Conservation (phyloP, 1,140 invertebrate species). For the Drosophila auraria region DNA sequence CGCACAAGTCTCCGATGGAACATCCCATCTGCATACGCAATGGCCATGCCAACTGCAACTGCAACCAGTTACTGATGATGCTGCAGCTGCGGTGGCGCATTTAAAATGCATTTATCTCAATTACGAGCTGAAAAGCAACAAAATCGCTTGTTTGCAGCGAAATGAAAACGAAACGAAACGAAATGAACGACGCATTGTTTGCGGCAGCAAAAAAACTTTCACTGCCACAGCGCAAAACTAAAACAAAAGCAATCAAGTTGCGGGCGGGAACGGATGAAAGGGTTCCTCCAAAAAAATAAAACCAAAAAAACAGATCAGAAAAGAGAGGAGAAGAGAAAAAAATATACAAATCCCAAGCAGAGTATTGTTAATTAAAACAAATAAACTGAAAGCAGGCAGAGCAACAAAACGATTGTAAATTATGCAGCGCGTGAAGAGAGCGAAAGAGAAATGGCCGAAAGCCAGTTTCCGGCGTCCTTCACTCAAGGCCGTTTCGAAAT, state of each 20-base stretch:
- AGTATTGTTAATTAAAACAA: slow-evolving; percentile 80
- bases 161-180: slow-evolving; percentile 66
- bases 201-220: slow-evolving; percentile 72
- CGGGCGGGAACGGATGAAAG: slow-evolving; percentile 19
- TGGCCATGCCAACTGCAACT: slow-evolving; percentile 7
- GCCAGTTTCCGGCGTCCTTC: slow-evolving; percentile 82
- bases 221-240: slow-evolving; percentile 70
- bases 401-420: slow-evolving; percentile 65
- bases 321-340: slow-evolving; percentile 7
- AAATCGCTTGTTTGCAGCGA: slow-evolving; percentile 76
- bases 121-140: slow-evolving; percentile 63
- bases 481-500: slow-evolving; percentile 76
- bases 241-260: slow-evolving; percentile 71
- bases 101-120: slow-evolving; percentile 83
- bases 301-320: slow-evolving; percentile 8
- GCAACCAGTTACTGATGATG: slow-evolving; percentile 38
- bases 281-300: slow-evolving; percentile 6
- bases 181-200: slow-evolving; percentile 75
- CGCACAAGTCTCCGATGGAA: slow-evolving; percentile 24
- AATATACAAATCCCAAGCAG: slow-evolving; percentile 17
- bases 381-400: slow-evolving; percentile 62
- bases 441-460: slow-evolving; percentile 42
- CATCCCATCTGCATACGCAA: slow-evolving; percentile 44
- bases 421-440: slow-evolving; percentile 62
- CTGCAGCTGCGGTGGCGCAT: slow-evolving; percentile 59